Percentiles rank a stretch among this genome's conserved stretches.
Evolutionary conservation across 2,888 invertebrate species (phyloP).

Genomic region (Anarsia innoxiella): DNA sequence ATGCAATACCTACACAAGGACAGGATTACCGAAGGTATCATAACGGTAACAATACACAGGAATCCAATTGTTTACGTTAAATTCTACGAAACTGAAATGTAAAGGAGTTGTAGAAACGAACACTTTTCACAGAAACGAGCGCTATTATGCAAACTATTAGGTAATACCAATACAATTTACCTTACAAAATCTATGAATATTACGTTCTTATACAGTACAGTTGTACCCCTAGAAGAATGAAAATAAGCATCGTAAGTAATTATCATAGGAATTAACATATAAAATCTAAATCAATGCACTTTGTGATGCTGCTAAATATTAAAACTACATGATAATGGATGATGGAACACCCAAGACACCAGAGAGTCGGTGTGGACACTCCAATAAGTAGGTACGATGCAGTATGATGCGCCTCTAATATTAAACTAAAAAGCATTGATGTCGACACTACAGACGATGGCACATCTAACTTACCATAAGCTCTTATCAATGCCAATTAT

Average conservation of each 20-base stretch:
- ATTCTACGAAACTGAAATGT: too few species aligned
- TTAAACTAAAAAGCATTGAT: conserved; percentile 61
- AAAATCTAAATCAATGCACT: conserved; percentile 44
- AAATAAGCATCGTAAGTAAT: conserved; percentile 1
- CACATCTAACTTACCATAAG: conserved; percentile 67
- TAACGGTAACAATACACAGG: too few species aligned
- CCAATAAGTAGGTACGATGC: conserved; percentile 39
- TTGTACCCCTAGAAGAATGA: neutral
- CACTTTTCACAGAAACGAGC: neutral
- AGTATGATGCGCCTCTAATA: conserved; percentile 60
- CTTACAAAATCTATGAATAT: neutral
- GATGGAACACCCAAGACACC: conserved; percentile 41
- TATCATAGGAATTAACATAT: conserved; percentile 33
- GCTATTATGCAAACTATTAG: neutral
- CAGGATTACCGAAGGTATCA: too few species aligned
- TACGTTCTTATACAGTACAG: neutral
- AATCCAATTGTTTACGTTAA: too few species aligned
- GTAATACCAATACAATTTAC: neutral
- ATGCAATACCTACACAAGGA: too few species aligned
- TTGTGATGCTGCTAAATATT: conserved; percentile 41
- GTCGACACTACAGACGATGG: conserved; percentile 57
- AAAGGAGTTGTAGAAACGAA: too few species aligned
- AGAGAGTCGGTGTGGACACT: conserved; percentile 47
- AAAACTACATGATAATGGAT: conserved; percentile 60
- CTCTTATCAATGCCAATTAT: conserved; percentile 56